Evolutionary conservation across 2,797 vertebrate species (phyloP).

Genomic region (Microtus agrestis): DNA sequence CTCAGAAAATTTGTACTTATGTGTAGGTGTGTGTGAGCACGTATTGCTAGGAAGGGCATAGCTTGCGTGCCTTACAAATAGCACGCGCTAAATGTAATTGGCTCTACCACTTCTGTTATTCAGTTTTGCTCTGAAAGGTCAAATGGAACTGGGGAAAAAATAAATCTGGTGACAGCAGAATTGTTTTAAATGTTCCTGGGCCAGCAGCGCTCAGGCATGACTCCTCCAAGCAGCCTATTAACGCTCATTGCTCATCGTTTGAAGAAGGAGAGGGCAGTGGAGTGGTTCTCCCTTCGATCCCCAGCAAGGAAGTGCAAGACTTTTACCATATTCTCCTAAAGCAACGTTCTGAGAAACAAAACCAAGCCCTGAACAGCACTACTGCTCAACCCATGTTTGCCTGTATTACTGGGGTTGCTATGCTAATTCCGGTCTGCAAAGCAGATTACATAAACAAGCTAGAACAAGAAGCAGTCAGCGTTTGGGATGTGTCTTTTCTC

Average conservation of each 20-base stretch:
- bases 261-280: constrained; percentile 53
- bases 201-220: not conserved
- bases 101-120: constrained; percentile 54
- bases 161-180: constrained; percentile 9
- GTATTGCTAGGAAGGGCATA: constrained; percentile 54
- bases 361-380: not conserved
- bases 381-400: not conserved
- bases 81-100: constrained; percentile 55
- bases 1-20: constrained; percentile 32
- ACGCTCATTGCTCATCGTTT: constrained; percentile 43
- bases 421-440: constrained; percentile 75
- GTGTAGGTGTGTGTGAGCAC: constrained; percentile 1
- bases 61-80: constrained; percentile 63
- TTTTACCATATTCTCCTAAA: constrained; percentile 23
- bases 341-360: constrained; percentile 54
- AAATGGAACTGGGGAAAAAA: constrained; percentile 35
- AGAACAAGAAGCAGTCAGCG: constrained; percentile 69
- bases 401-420: constrained; percentile 38
- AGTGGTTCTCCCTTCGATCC: constrained; percentile 6
- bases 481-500: constrained; percentile 59
- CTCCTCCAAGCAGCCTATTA: not conserved
- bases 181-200: constrained; percentile 64
- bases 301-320: constrained; percentile 46
- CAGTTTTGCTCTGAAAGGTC: constrained; percentile 70
- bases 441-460: constrained; percentile 71